Base-by-base conservation (phyloP, 2,797 vertebrate genomes). In the Mareca strepera region DNA sequence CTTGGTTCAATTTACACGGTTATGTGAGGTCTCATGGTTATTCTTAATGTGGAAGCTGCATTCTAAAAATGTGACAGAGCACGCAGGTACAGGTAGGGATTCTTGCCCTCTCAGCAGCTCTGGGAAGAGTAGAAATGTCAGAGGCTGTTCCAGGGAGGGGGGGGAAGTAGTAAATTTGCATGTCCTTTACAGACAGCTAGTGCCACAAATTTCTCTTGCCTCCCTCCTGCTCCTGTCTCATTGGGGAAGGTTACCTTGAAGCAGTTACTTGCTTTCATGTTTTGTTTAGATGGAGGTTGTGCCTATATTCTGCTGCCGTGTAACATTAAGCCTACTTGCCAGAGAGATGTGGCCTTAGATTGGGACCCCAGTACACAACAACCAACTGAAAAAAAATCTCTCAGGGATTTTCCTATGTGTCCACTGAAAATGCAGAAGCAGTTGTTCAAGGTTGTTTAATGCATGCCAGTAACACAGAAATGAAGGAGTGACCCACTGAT, bases 341-440 rank as follows among this genome's bases (percentile, higher is more conserved):
- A 79, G 70, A 92, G 88, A 82, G 88, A 82, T 76, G 48, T 85
- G 81, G 41, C 64, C 44, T 82, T 89, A 68, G 81, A 72, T 82
- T 82, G 85, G 72, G 46, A 82, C 25, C 12, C 0, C 0, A 39
- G 82, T 60, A 28, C 60, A 67, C 25, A 96, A 83, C 33, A 82
- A 26, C 14, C 12, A 53, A 10, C 69, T 74, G 56, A 20, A 64
- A 79, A 77, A 14, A 67, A 67, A 20, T 18, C 33, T 79, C 23
- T 28, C 5, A 3, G 75, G 81, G n/a, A 74, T 77, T 95, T 95
- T 89, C 39, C 39, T 79, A 21, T 92, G 69, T 92, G 41, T 74
- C 79, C 31, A 67, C 75, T 89, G 62, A 60, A 87, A 92, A 91
- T 4, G 20, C 63, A 72, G 83, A 82, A 85, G 39, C 56, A 60